phyloP scores from a whole-genome alignment of 92 coral and sea anemone genomes.

The Umimayanthus kanabou region DNA sequence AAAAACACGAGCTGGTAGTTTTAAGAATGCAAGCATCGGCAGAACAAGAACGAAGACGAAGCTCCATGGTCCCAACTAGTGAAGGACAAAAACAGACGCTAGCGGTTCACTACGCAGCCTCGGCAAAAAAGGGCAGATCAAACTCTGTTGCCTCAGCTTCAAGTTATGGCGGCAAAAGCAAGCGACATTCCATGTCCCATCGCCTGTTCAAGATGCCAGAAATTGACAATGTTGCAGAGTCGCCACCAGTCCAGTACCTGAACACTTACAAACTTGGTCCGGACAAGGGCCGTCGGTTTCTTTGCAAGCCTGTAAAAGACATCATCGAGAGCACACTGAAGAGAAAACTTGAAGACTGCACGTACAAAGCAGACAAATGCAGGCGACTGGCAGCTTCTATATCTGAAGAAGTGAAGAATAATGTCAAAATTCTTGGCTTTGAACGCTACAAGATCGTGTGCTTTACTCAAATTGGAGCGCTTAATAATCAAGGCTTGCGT shows the following conservation, averaged over 20 bases:
- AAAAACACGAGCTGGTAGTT: neutral
- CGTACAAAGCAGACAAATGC: slow-evolving; percentile 75
- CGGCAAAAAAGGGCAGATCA: neutral
- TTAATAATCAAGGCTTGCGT: slow-evolving; percentile 82
- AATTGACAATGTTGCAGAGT: neutral
- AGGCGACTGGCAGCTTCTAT: slow-evolving; percentile 60
- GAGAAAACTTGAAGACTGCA: slow-evolving; percentile 58
- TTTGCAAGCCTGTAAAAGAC: slow-evolving; percentile 72
- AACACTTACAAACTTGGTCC: slow-evolving; percentile 87
- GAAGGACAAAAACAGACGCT: neutral
- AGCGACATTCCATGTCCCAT: slow-evolving; percentile 9
- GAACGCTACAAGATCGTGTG: slow-evolving; percentile 91
- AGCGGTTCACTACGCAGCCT: neutral
- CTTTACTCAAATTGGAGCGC: slow-evolving; percentile 81
- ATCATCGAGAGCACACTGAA: slow-evolving; percentile 65
- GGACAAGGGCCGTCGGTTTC: slow-evolving; percentile 64
- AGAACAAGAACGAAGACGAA: neutral
- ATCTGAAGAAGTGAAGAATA: slow-evolving; percentile 77
- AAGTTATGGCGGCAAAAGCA: neutral
- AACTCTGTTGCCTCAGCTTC: slow-evolving; percentile 7
- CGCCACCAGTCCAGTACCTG: slow-evolving; percentile 39
- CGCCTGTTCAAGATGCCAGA: neutral
- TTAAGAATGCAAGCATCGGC: neutral
- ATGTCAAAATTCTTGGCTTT: slow-evolving; percentile 79
- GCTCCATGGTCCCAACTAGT: neutral